Percentiles rank a stretch among this genome's conserved stretches.
These are phyloP conservation scores for Onthophagus taurus DNA, from an alignment of 1,140 invertebrate genomes.

Conservation along the genomic window DNA sequence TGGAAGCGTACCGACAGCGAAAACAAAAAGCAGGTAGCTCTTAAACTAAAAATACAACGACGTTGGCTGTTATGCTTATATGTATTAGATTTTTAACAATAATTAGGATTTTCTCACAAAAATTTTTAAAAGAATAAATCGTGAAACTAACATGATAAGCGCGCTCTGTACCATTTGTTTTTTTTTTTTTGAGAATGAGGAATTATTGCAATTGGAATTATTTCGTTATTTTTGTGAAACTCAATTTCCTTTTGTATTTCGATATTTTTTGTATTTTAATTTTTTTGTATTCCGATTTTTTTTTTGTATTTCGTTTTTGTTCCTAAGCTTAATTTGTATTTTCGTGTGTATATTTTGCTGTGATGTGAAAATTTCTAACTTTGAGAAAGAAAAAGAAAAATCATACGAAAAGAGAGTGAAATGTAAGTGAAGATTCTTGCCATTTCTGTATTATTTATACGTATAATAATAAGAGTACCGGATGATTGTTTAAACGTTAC, in stretches of 20 bases:
- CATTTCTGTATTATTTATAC: conserved; percentile 35
- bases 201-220: conserved; percentile 4
- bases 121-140: too few species aligned
- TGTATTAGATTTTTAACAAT: too few species aligned
- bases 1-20: conserved; percentile 29
- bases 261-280: conserved; percentile 1
- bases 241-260: conserved; percentile 5
- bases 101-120: too few species aligned
- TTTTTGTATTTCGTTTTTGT: conserved; percentile 30
- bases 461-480: conserved; percentile 5
- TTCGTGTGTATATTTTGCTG: conserved; percentile 26
- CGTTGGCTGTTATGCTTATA: too few species aligned
- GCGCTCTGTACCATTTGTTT: background rate
- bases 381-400: conserved; percentile 23
- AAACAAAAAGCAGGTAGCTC: conserved; percentile 34
- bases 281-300: background rate
- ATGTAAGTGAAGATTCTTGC: conserved; percentile 36
- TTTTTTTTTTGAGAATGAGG: conserved; percentile 4
- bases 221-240: conserved; percentile 10
- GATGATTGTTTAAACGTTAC: background rate
- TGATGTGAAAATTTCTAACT: conserved; percentile 33
- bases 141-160: too few species aligned
- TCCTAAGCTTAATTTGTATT: conserved; percentile 32
- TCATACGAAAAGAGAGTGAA: conserved; percentile 26
- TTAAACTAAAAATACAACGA: background rate